These are phyloP conservation scores for Onychomys torridus DNA, from an alignment of 2,797 vertebrate genomes.

Conservation along the genomic window DNA sequence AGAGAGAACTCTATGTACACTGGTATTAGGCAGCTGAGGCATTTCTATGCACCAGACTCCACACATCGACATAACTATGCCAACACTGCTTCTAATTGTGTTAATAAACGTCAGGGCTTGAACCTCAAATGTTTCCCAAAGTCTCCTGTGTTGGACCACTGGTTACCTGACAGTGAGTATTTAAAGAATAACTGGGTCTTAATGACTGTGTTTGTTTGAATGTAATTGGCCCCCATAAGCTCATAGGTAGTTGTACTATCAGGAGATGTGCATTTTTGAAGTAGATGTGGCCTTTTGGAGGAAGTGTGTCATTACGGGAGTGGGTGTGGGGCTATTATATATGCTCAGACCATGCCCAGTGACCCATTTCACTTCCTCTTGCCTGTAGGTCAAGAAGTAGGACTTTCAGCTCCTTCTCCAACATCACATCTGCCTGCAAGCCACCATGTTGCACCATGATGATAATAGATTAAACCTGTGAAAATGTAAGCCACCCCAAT, in stretches of 20 bases:
- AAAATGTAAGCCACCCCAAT: background rate
- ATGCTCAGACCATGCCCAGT: background rate
- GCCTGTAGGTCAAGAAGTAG: background rate
- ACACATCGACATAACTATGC: background rate
- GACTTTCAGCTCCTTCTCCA: background rate
- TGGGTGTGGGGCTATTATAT: background rate
- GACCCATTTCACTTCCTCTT: background rate
- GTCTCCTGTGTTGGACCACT: background rate
- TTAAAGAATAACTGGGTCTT: background rate
- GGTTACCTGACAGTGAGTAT: background rate
- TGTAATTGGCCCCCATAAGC: background rate
- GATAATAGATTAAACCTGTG: background rate
- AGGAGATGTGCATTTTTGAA: background rate
- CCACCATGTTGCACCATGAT: background rate
- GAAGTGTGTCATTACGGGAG: background rate
- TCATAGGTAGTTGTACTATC: background rate
- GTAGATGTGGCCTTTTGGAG: background rate
- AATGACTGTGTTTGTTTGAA: no score
- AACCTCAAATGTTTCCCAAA: background rate
- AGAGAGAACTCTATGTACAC: background rate
- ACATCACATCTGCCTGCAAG: background rate
- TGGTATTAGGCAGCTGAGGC: background rate
- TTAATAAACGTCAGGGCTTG: background rate
- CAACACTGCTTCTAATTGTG: background rate
- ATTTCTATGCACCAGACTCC: background rate